Conservation (phyloP, 2,888 invertebrate species). For the Cryptophagus acutangulus region DNA sequence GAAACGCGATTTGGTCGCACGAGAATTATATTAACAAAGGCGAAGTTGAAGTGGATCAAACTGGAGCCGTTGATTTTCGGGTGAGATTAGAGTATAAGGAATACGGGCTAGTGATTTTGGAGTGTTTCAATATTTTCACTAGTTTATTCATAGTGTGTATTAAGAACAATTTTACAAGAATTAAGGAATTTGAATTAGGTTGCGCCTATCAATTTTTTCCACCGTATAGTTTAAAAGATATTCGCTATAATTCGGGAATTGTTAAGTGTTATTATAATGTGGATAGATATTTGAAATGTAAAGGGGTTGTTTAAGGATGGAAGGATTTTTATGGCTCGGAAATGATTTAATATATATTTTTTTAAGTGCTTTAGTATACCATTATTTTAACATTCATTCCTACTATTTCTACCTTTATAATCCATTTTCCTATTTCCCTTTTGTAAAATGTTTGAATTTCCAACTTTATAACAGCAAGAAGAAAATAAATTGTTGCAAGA, state of each 20-base stretch:
- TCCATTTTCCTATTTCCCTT: too few species aligned
- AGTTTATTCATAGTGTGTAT: not conserved
- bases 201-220: conserved; percentile 32
- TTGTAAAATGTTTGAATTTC: too few species aligned
- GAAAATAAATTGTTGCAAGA: too few species aligned
- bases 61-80: too few species aligned
- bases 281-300: conserved; percentile 19
- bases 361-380: too few species aligned
- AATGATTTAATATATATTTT: too few species aligned
- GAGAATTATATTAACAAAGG: conserved; percentile 22
- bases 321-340: too few species aligned
- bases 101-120: conserved; percentile 32
- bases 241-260: conserved; percentile 17
- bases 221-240: conserved; percentile 22
- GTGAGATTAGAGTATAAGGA: conserved; percentile 32
- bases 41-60: conserved; percentile 24
- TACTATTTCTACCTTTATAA: too few species aligned
- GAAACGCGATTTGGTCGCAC: too few species aligned
- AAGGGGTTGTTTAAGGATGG: too few species aligned
- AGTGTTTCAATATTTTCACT: conserved; percentile 21
- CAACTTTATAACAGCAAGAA: too few species aligned
- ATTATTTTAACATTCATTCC: too few species aligned
- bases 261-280: conserved; percentile 27
- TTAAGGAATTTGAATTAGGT: conserved; percentile 11
- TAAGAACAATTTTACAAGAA: not conserved